A percentile compares a stretch with the other conserved stretches of the same genome.
phyloP scores from a whole-genome alignment of 2,888 invertebrate species.

The Brachyptera putata region DNA sequence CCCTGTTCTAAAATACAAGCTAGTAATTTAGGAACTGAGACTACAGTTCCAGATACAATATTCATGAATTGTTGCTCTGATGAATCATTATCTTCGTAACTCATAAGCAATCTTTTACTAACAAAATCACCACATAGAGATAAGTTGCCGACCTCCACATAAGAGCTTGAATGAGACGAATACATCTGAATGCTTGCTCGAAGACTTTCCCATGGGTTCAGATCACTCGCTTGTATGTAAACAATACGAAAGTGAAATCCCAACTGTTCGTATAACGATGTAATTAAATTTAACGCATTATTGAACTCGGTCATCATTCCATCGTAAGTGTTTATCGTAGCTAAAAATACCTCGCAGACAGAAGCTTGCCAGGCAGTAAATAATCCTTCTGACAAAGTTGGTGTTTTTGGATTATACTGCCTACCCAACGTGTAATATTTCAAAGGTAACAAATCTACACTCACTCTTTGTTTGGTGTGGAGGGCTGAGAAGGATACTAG shows the following conservation, averaged over 20 bases:
- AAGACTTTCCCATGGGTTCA: constrained; percentile 62
- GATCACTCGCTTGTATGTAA: constrained; percentile 55
- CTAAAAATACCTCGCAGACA: constrained; percentile 60
- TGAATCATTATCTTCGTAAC: constrained; percentile 54
- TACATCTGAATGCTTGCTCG: constrained; percentile 69
- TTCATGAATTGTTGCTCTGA: constrained; percentile 56
- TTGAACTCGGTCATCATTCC: constrained; percentile 55
- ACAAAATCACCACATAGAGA: constrained; percentile 69
- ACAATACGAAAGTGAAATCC: constrained; percentile 64
- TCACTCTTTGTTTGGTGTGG: constrained; percentile 62
- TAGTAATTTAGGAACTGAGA: constrained; percentile 70
- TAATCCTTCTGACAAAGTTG: constrained; percentile 49
- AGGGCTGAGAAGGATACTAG: constrained; percentile 69
- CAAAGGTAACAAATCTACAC: constrained; percentile 60
- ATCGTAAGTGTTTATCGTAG: constrained; percentile 47
- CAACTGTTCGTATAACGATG: constrained; percentile 59
- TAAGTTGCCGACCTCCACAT: constrained; percentile 69
- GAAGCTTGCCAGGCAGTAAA: constrained; percentile 68
- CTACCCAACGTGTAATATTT: constrained; percentile 67
- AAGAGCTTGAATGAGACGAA: constrained; percentile 58
- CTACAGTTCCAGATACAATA: constrained; percentile 65
- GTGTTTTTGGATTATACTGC: constrained; percentile 55
- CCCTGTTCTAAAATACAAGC: constrained; percentile 68
- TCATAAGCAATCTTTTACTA: constrained; percentile 71
- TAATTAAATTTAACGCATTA: constrained; percentile 50